phyloP scores from a whole-genome alignment of 2,888 invertebrate species.

The Druceiella hillmani region DNA sequence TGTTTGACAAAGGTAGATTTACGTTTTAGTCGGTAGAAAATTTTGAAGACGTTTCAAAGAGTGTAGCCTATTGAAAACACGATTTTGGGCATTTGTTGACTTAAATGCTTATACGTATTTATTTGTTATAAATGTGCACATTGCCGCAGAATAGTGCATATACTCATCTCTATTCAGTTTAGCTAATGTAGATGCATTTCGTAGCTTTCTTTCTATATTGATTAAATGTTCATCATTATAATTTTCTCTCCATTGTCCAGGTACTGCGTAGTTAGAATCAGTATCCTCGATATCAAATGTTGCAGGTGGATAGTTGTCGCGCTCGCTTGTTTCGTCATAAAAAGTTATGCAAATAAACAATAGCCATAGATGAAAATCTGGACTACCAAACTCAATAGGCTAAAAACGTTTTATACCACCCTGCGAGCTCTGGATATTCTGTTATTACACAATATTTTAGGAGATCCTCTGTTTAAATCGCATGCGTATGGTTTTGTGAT shows the following conservation, averaged over 20 bases:
- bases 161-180: slow-evolving; percentile 11
- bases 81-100: too few species aligned
- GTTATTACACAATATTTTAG: slow-evolving; percentile 19
- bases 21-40: too few species aligned
- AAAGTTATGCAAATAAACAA: slow-evolving; percentile 14
- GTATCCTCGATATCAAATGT: neutral
- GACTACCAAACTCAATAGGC: slow-evolving; percentile 16
- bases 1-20: too few species aligned
- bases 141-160: slow-evolving; percentile 12
- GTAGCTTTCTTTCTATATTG: neutral
- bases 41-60: too few species aligned
- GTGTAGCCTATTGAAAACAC: too few species aligned
- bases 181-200: slow-evolving; percentile 7
- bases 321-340: slow-evolving; percentile 9
- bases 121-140: slow-evolving; percentile 1
- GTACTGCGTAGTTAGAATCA: slow-evolving; percentile 2
- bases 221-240: neutral
- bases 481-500: slow-evolving; percentile 16
- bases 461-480: slow-evolving; percentile 13
- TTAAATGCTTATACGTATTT: neutral
- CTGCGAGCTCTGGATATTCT: slow-evolving; percentile 18
- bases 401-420: slow-evolving; percentile 19
- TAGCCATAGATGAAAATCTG: slow-evolving; percentile 14
- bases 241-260: slow-evolving; percentile 1
- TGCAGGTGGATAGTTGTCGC: slow-evolving; percentile 4